Base-by-base conservation (phyloP, 2,797 vertebrate genomes). In the Sebastes vulpes region DNA sequence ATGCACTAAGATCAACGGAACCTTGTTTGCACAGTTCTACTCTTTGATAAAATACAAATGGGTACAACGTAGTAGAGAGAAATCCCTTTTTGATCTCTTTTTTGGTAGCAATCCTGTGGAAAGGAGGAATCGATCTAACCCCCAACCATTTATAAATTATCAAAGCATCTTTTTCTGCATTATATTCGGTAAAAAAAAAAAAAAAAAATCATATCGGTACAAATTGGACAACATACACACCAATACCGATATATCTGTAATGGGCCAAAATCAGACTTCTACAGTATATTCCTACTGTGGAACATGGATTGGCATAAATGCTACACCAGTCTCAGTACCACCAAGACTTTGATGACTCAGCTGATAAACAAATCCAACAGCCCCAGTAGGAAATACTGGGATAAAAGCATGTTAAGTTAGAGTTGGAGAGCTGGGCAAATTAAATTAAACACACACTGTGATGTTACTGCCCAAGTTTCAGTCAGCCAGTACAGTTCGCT, bases 361-460 rank as follows among this genome's bases (percentile, higher is more conserved):
- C 48, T 59, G 71, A 81, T 84, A 72, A 85, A 86, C 71, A 81
- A 68, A 75, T 66, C 67, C 76, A 85, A 20, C 79, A 79, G 48
- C 26, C 71, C 48, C 81, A 81, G 85, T 75, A 81, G 70, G 79
- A 73, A 64, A 64, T 16, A n/a, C 16, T 2, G 26, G 63, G 72
- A 79, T 86, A 70, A 85, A 87, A 83, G 81, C 60, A 52, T 8
- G 29, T 75, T 70, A 72, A 81, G 54, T 48, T 28, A 28, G 61
- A 70, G 56, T 48, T 28, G 31, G 61, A 70, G 52, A 79, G 65
- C 65, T 35, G 63, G 60, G 52, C 42, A 65, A 77, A 82, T 87
- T 35, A 82, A 85, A 72, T 82, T 56, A 67, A 77, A 72, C 69
- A 57, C 71, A 70, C 53, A n/a, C 56, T 72, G 66, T 38, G 75